These are phyloP conservation scores for Endomychus coccineus DNA, from an alignment of 2,888 invertebrate species.

Conservation along the genomic window DNA sequence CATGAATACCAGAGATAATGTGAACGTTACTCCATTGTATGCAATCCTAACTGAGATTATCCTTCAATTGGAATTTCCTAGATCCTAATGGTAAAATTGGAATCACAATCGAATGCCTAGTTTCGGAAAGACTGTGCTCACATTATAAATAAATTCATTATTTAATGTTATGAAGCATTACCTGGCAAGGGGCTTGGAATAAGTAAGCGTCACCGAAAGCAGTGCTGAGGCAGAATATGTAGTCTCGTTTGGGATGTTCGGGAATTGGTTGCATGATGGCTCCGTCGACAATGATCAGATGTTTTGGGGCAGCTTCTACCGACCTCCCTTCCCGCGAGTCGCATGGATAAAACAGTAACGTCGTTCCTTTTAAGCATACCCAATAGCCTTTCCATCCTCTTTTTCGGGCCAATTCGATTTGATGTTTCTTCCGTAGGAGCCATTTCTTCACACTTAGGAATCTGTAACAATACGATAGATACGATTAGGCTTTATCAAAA, in stretches of 20 bases:
- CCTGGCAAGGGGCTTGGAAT: conserved; percentile 85
- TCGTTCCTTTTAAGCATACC: conserved; percentile 96
- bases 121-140: too few species aligned
- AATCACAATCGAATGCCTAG: background rate
- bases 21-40: too few species aligned
- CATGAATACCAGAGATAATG: too few species aligned
- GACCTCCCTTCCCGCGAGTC: conserved; percentile 85
- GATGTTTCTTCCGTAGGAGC: conserved; percentile 92
- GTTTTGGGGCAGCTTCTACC: conserved; percentile 89
- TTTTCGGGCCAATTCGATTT: conserved; percentile 91
- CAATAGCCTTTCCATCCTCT: conserved; percentile 98
- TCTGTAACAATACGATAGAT: conserved; percentile 48
- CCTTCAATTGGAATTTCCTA: background rate
- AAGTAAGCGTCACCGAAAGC: conserved; percentile 97
- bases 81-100: background rate
- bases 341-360: conserved; percentile 91
- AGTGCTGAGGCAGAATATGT: conserved; percentile 96
- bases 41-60: background rate
- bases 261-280: conserved; percentile 98
- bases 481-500: too few species aligned
- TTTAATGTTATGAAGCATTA: conserved; percentile 40
- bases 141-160: background rate
- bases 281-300: conserved; percentile 91
- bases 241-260: conserved; percentile 96
- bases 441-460: conserved; percentile 98